These are phyloP conservation scores for Platerodrilus igneus DNA, from an alignment of 2,888 invertebrate genomes.

Conservation along the genomic window DNA sequence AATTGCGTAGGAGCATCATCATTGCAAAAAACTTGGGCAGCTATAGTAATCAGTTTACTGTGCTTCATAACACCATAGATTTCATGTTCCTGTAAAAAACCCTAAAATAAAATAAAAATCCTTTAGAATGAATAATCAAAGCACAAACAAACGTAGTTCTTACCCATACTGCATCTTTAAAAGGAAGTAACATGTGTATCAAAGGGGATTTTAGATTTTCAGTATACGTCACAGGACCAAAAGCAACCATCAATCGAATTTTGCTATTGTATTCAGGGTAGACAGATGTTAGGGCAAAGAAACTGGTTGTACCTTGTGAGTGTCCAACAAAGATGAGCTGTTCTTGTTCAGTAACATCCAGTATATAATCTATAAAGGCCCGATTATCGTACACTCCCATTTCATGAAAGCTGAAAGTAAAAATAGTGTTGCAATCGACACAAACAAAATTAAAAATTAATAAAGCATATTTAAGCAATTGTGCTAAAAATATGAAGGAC, in stretches of 20 bases:
- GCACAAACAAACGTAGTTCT: too few species aligned
- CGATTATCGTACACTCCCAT: slow-evolving; percentile 72
- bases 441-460: too few species aligned
- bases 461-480: too few species aligned
- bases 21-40: slow-evolving; percentile 9
- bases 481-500: too few species aligned
- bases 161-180: too few species aligned
- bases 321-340: slow-evolving; percentile 68
- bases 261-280: slow-evolving; percentile 58
- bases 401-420: slow-evolving; percentile 62
- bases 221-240: slow-evolving; percentile 59
- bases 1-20: slow-evolving; percentile 9
- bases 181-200: slow-evolving; percentile 47
- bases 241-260: slow-evolving; percentile 54
- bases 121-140: too few species aligned
- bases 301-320: slow-evolving; percentile 60
- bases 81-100: slow-evolving; percentile 1
- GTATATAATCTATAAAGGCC: slow-evolving; percentile 66
- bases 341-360: slow-evolving; percentile 52
- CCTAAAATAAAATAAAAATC: slow-evolving; percentile 2
- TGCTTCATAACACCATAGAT: slow-evolving; percentile 4
- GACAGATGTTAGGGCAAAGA: slow-evolving; percentile 57
- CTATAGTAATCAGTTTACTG: not conserved
- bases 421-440: too few species aligned
- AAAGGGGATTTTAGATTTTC: slow-evolving; percentile 48